Percentiles rank a stretch among this genome's conserved stretches.
These are phyloP conservation scores for Drosophila tropicalis DNA, from an alignment of 1,140 invertebrate genomes.

Conservation along the genomic window DNA sequence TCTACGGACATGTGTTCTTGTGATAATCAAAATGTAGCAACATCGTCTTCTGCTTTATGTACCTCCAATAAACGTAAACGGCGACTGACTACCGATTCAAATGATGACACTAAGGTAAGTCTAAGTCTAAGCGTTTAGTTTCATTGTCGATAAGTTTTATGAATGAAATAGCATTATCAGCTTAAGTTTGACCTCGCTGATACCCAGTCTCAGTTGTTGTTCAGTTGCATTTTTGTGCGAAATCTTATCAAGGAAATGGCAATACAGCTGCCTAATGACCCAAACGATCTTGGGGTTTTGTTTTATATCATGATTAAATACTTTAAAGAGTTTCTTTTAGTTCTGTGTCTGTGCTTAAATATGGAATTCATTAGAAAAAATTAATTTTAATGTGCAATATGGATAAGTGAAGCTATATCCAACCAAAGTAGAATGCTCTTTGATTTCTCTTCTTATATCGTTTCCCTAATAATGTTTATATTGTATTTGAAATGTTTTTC, in stretches of 20 bases:
- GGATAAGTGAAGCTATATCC: no score
- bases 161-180: conserved; percentile 48
- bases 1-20: conserved; percentile 46
- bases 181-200: conserved; percentile 30
- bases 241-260: conserved; percentile 65
- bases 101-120: conserved; percentile 59
- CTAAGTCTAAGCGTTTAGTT: neutral
- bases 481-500: no score
- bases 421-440: no score
- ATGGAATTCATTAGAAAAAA: no score
- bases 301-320: no score
- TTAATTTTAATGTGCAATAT: no score
- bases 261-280: conserved; percentile 37
- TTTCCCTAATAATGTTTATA: no score
- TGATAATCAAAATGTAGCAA: conserved; percentile 49
- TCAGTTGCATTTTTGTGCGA: conserved; percentile 10
- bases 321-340: no score
- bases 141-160: conserved; percentile 38
- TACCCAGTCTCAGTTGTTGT: conserved; percentile 7
- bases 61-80: conserved; percentile 62
- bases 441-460: no score
- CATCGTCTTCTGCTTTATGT: conserved; percentile 27
- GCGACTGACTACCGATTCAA: conserved; percentile 49
- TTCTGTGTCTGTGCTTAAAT: no score
- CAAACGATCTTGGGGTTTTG: conserved; percentile 25